A percentile compares a stretch with the other conserved stretches of the same genome.
Evolutionary conservation across 2,113 vertebrate species (phyloP).

Genomic region (Marcusenius ussheri): DNA sequence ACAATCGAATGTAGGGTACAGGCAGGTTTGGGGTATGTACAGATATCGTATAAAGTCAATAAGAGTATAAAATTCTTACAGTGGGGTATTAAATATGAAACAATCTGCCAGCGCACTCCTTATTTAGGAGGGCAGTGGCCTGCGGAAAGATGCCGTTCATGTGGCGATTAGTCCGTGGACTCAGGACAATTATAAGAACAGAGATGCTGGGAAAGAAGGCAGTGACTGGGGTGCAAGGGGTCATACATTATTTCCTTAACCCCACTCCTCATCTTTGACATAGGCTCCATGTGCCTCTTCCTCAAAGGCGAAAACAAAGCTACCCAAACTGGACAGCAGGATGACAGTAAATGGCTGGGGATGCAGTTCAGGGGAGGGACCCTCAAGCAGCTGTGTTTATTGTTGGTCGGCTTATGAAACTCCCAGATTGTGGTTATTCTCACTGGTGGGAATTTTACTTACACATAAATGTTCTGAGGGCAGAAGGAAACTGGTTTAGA

Average conservation of each 20-base stretch:
- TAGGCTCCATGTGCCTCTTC: neutral
- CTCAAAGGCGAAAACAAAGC: neutral
- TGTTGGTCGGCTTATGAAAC: neutral
- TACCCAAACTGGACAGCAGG: neutral
- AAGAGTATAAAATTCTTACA: neutral
- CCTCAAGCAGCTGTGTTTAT: neutral
- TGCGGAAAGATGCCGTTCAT: neutral
- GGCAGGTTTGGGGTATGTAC: neutral
- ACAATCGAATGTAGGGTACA: neutral
- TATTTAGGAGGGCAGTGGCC: neutral
- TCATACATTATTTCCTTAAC: neutral
- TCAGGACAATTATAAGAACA: neutral
- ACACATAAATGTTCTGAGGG: too few species aligned
- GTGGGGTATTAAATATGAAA: neutral
- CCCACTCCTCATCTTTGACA: neutral
- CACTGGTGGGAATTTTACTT: too few species aligned
- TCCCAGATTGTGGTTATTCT: neutral
- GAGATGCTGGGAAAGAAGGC: neutral
- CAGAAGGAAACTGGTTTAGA: too few species aligned
- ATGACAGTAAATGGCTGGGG: neutral
- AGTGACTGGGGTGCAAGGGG: neutral
- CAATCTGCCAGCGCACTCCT: neutral
- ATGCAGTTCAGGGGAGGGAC: neutral
- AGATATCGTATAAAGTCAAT: neutral
- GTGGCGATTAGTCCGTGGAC: neutral